These are phyloP conservation scores for Pseudomugil tenellus DNA, from an alignment of 2,797 vertebrate species.

Conservation along the genomic window DNA sequence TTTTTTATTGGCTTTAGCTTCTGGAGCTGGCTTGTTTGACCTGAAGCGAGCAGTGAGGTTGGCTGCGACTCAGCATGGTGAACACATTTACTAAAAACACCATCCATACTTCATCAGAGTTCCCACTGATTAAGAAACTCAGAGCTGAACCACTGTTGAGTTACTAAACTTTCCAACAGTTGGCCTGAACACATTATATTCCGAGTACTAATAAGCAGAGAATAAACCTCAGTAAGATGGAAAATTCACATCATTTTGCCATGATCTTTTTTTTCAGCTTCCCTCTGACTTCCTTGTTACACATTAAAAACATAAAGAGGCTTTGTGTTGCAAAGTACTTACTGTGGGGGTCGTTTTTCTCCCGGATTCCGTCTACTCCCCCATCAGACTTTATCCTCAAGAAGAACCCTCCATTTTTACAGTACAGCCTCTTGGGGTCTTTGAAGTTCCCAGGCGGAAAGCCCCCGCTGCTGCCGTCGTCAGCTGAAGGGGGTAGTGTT, in stretches of 20 bases:
- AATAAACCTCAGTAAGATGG: slow-evolving; percentile 47
- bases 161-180: slow-evolving; percentile 51
- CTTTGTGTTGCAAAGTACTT: slow-evolving; percentile 79
- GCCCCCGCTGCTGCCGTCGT: slow-evolving; percentile 83
- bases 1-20: slow-evolving; percentile 22
- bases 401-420: slow-evolving; percentile 97
- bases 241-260: slow-evolving; percentile 61
- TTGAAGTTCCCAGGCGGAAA: slow-evolving; percentile 91
- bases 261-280: slow-evolving; percentile 33
- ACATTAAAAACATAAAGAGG: slow-evolving; percentile 62
- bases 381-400: slow-evolving; percentile 93
- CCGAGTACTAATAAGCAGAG: slow-evolving; percentile 33
- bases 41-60: slow-evolving; percentile 32
- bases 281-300: slow-evolving; percentile 42
- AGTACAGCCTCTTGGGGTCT: slow-evolving; percentile 95
- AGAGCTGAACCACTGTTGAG: neutral
- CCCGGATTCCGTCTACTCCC: slow-evolving; percentile 92
- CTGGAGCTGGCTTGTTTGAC: slow-evolving; percentile 42
- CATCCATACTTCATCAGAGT: slow-evolving; percentile 34
- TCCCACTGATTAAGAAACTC: slow-evolving; percentile 29
- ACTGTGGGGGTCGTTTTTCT: slow-evolving; percentile 95
- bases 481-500: slow-evolving; percentile 88
- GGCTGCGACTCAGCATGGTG: slow-evolving; percentile 59
- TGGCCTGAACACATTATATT: slow-evolving; percentile 22
- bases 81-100: slow-evolving; percentile 49